Evolutionary conservation across 2,888 invertebrate species (phyloP), one percentile per base, ranked within the genome.

Genomic region (Electrophaes corylata): DNA sequence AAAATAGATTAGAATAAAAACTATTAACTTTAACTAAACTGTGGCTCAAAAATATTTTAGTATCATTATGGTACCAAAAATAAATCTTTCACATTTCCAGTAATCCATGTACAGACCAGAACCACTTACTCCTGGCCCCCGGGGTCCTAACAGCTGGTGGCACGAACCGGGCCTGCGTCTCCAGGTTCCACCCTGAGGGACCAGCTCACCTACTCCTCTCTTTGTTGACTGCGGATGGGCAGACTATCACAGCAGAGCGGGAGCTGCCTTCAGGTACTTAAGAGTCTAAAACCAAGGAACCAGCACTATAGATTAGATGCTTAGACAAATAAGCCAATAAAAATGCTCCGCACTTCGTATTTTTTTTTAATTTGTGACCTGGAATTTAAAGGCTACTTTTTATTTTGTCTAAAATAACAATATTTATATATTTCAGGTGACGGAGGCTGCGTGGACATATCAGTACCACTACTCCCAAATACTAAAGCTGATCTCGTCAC

Each of bases 391-490:
- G n/a, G n/a, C n/a, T n/a, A n/a, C n/a, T n/a, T n/a, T n/a, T n/a
- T n/a, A n/a, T n/a, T n/a, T n/a, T n/a, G n/a, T n/a, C n/a, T n/a
- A n/a, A n/a, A n/a, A n/a, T n/a, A n/a, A n/a, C n/a, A n/a, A n/a
- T n/a, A n/a, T n/a, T n/a, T n/a, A n/a, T n/a, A n/a, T 23, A 19
- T 64, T 66, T 1, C 78, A 92, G 92, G 89, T 3, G 91, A 92
- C 41, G 92, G 92, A 1, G 92, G 92, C 1, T 92, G 92, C 55
- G 61, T 92, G 3, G 92, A 92, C 33, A 76, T 92, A 3, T 63
- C 79, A 0, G 88, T 88, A 0, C 92, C 92, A 0, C 71, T 78
- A 33, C 75, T 80, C 6, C 85, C 88, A 0, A 90, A 90, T 62
- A 82, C 85, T 0, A 89, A 83, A 72, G 88, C 86, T 0, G 81